Conservation (phyloP, 2,113 vertebrate species). For the Sinocyclocheilus rhinocerous region DNA sequence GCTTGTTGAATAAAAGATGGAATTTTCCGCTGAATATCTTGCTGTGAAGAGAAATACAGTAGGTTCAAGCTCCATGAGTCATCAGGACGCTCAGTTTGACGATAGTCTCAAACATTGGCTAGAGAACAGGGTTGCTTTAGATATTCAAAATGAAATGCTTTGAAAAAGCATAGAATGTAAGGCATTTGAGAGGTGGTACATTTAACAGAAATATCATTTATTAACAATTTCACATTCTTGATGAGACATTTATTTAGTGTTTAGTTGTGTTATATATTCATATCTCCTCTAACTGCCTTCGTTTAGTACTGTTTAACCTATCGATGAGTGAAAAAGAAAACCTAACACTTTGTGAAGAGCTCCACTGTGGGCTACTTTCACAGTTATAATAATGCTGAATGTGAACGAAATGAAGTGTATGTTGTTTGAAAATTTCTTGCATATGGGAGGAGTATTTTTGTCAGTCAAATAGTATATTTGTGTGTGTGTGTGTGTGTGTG, state of each 20-base stretch:
- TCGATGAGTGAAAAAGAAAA: neutral
- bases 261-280: conserved; percentile 19
- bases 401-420: conserved; percentile 42
- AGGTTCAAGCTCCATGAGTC: neutral
- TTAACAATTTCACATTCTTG: neutral
- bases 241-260: neutral
- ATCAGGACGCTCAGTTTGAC: neutral
- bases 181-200: neutral
- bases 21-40: neutral
- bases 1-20: conserved; percentile 36
- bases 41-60: neutral
- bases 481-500: no score
- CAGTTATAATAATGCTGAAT: conserved; percentile 37
- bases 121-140: neutral
- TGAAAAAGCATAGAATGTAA: neutral
- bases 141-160: conserved; percentile 21
- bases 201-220: neutral
- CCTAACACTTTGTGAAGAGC: conserved; percentile 35
- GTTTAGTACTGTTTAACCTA: conserved; percentile 21
- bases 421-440: conserved; percentile 27
- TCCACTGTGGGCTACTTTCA: conserved; percentile 50
- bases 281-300: neutral
- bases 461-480: conserved; percentile 11
- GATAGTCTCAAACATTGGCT: neutral
- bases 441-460: conserved; percentile 21